These are phyloP conservation scores for Ophioderma brevispina DNA, from an alignment of 35 echinoderm and acorn worm genomes.

Conservation along the genomic window DNA sequence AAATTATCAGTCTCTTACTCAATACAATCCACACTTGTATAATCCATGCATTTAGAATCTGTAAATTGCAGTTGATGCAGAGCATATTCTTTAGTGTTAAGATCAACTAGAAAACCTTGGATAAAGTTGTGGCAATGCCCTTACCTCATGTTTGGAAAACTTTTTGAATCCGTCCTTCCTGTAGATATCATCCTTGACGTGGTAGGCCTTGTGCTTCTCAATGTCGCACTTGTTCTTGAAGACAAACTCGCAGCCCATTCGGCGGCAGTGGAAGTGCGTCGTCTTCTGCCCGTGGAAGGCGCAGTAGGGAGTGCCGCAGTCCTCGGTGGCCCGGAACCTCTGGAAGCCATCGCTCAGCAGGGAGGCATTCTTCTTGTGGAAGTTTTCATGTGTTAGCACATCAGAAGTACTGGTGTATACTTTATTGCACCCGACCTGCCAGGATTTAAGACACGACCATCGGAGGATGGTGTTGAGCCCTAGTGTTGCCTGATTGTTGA, in stretches of 20 bases:
- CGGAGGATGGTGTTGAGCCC: conserved; percentile 1
- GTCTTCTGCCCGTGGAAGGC: conserved; percentile 97
- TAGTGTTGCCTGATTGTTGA: neutral
- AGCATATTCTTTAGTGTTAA: too few relatives aligned
- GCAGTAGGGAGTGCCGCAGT: conserved; percentile 77
- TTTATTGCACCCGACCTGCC: conserved; percentile 89
- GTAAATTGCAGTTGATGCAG: too few relatives aligned
- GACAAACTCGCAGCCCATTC: conserved; percentile 84
- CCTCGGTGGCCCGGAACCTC: conserved; percentile 96
- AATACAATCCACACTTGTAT: too few relatives aligned
- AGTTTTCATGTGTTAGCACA: conserved; percentile 96
- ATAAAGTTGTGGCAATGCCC: too few relatives aligned
- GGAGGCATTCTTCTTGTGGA: conserved; percentile 97
- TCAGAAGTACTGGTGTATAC: conserved; percentile 99
- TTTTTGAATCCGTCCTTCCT: conserved; percentile 94
- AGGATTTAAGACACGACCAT: neutral
- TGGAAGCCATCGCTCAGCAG: conserved; percentile 97
- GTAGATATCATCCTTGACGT: conserved; percentile 97
- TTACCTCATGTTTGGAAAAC: conserved; percentile 98
- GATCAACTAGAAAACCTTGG: too few relatives aligned
- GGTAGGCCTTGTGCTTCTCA: conserved; percentile 96
- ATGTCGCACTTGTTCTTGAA: conserved; percentile 99
- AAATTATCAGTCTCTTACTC: too few relatives aligned
- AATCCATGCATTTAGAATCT: too few relatives aligned
- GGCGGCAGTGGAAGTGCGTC: conserved; percentile 96